Evolutionary conservation across 2,888 invertebrate species (phyloP).

Genomic region (Rhynchonema sp.): DNA sequence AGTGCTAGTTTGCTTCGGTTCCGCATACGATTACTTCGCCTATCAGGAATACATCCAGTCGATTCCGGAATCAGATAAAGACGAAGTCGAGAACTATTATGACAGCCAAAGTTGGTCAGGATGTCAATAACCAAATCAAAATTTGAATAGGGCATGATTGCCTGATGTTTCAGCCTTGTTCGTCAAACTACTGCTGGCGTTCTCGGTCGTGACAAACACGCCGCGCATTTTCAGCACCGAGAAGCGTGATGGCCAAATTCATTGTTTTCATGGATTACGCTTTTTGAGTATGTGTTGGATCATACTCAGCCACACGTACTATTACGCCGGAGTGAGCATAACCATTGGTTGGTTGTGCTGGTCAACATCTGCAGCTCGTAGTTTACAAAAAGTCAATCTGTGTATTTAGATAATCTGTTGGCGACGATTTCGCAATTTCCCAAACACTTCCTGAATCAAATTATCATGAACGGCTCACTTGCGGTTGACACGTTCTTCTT

Average conservation of each 20-base stretch:
- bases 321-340: slow-evolving; percentile 23
- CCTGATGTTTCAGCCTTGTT: slow-evolving; percentile 6
- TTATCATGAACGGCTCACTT: slow-evolving; percentile 30
- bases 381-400: too few species aligned
- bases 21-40: slow-evolving; percentile 21
- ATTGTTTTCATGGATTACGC: slow-evolving; percentile 36
- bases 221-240: slow-evolving; percentile 31
- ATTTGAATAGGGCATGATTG: too few species aligned
- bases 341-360: slow-evolving; percentile 13
- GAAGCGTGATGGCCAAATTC: slow-evolving; percentile 24
- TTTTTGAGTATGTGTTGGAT: slow-evolving; percentile 42
- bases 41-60: slow-evolving; percentile 4
- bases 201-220: slow-evolving; percentile 37
- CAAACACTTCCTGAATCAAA: slow-evolving; percentile 28
- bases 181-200: slow-evolving; percentile 26
- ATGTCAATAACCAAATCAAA: too few species aligned
- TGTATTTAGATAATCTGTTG: slow-evolving; percentile 16
- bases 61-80: neutral
- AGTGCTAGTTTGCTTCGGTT: slow-evolving; percentile 13
- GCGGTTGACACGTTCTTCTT: slow-evolving; percentile 34
- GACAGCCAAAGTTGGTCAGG: too few species aligned
- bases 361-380: neutral
- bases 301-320: slow-evolving; percentile 37
- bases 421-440: slow-evolving; percentile 16
- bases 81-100: neutral